Base-by-base conservation (phyloP, 35 echinoderm and acorn worm genomes). In the Anneissia japonica region DNA sequence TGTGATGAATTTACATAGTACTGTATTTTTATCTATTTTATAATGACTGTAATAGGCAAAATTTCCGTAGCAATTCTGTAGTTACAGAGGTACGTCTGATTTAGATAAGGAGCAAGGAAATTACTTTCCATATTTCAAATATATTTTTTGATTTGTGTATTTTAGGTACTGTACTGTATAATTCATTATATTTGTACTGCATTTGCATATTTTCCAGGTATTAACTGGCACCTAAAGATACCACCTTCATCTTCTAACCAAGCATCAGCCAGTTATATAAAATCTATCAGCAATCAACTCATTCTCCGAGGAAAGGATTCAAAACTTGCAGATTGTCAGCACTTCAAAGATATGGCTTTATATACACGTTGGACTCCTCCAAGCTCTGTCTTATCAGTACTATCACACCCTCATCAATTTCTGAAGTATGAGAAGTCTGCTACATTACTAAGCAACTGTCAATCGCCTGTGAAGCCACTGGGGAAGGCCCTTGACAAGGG, bases 171-270 rank as follows among this genome's bases (percentile, higher is more conserved):
- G n/a, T n/a, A n/a, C n/a, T n/a, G n/a, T n/a, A n/a, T n/a, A n/a
- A n/a, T n/a, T n/a, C n/a, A n/a, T n/a, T n/a, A n/a, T n/a, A n/a
- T n/a, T n/a, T n/a, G n/a, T n/a, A n/a, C n/a, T n/a, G n/a, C n/a
- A n/a, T n/a, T n/a, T n/a, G n/a, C 26, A 4, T 3, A 39, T 81
- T 88, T 38, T 85, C 35, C 86, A 99, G 96, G 96, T 79, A 78
- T 99, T 26, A 91, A 93, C 77, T 99, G 96, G 96, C 86, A 92
- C 19, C 36, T 92, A 23, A 91, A 91, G 36, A 38, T 86, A 4
- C 73, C 73, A 72, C 77, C 90, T 28, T 12, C 80, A 36, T 33
- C 77, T 0, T 72, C 81, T 78, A 56, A 43, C 85, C 11, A 87
- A 81, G 6, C 32, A 75, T 12, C 77, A 30, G 16, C 73, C 30